Evolutionary conservation across 1,140 invertebrate genomes (phyloP), one percentile per base, ranked within the genome.

Genomic region (Amyelois transitella): DNA sequence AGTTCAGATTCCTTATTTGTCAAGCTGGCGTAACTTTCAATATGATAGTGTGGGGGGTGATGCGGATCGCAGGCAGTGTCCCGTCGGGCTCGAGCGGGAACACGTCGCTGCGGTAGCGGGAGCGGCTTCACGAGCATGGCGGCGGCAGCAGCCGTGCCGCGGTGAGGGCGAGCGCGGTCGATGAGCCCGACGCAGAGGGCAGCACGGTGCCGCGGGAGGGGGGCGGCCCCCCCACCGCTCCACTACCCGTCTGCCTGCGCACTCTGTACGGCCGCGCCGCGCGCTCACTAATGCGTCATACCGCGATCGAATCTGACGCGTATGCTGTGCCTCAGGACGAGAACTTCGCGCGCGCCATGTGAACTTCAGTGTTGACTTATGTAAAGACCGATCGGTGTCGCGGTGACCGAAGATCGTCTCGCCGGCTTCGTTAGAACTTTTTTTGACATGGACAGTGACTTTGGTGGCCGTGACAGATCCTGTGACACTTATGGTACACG

Each of bases 221-320:
- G 67, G 73, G 67, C 55, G 59, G 52, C 60, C 60, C 70, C 55
- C 77, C 75, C 58, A 49, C 66, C 72, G 60, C 66, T 65, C 53
- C 66, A 60, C 69, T 51, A 64, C 70, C 71, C 65, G 70, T 61
- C 69, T 75, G 75, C 75, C 73, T 69, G 78, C 80, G 81, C 81
- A 81, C 71, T 77, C 71, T 58, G 80, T 75, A 69, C 54, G 64
- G 59, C 69, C 76, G 78, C 74, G 75, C 78, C 82, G 82, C 79
- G 83, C 83, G 83, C 72, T 86, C 83, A 86, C 81, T 82, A 83
- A 86, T 86, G 83, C 83, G 83, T 86, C 83, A 86, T 81, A 76
- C 68, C 64, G 81, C 79, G 63, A 69, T 57, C 64, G 57, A 65
- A 75, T 57, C 69, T 65, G 75, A 86, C 83, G 81, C 62, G 69